phyloP scores from a whole-genome alignment of 2,888 invertebrate genomes.

The Mycalesis mineus region DNA sequence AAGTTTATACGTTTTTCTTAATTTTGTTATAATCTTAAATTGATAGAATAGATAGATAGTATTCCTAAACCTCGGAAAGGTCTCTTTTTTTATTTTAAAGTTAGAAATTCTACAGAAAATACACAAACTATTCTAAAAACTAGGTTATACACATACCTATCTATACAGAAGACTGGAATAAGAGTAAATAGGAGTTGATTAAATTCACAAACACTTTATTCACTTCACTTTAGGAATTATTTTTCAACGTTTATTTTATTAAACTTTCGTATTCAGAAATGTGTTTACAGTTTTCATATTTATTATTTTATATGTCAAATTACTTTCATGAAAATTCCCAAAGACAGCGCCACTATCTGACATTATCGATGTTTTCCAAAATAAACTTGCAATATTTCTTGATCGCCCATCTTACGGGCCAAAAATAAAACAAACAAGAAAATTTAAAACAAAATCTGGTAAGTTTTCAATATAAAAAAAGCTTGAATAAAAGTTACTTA shows the following conservation, averaged over 20 bases:
- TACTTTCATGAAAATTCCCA: constrained; percentile 48
- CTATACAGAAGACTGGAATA: too few species aligned
- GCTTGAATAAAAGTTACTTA: constrained; percentile 38
- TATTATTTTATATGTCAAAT: constrained; percentile 46
- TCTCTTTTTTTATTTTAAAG: too few species aligned
- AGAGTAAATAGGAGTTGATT: too few species aligned
- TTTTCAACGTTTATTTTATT: neutral
- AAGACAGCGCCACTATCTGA: constrained; percentile 61
- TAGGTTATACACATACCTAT: too few species aligned
- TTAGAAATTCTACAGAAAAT: too few species aligned
- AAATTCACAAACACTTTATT: neutral
- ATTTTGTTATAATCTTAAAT: too few species aligned
- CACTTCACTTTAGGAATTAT: too few species aligned
- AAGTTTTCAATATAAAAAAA: constrained; percentile 44
- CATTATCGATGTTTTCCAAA: constrained; percentile 73
- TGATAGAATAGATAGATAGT: too few species aligned
- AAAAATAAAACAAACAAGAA: constrained; percentile 41
- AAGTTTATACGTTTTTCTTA: too few species aligned
- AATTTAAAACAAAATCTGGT: constrained; percentile 47
- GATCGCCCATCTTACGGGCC: constrained; percentile 43
- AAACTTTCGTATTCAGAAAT: constrained; percentile 2
- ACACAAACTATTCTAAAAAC: too few species aligned
- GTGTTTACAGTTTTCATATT: constrained; percentile 22
- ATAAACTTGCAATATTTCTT: constrained; percentile 69
- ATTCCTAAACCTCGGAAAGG: too few species aligned